Evolutionary conservation across 2,888 invertebrate genomes (phyloP).

Genomic region (Cantharis flavilabris): DNA sequence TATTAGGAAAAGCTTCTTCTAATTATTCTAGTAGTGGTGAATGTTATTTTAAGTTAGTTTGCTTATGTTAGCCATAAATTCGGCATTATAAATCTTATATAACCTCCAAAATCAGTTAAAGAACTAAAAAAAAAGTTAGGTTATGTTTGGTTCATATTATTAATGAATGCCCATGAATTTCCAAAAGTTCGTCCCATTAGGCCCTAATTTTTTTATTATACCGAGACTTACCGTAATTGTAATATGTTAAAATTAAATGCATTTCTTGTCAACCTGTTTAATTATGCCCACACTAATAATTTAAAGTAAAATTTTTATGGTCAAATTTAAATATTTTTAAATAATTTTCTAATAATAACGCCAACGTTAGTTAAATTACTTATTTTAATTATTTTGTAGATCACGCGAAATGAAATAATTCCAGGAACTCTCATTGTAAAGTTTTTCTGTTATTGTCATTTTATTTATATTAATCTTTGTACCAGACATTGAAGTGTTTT

Average conservation of each 20-base stretch:
- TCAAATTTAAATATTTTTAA: conserved; percentile 8
- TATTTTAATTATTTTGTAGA: conserved; percentile 3
- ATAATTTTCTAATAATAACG: background rate
- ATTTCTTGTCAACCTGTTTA: background rate
- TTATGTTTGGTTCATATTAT: background rate
- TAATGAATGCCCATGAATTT: background rate
- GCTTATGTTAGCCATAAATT: background rate
- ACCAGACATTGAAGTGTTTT: background rate
- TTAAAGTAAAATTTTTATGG: background rate
- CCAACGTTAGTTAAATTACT: background rate
- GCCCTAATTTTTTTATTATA: no score
- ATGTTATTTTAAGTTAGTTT: background rate
- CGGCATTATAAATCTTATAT: background rate
- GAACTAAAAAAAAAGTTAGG: background rate
- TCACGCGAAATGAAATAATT: background rate
- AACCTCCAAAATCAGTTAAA: background rate
- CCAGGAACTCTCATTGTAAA: background rate
- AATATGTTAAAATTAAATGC: background rate
- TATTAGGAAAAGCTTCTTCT: background rate
- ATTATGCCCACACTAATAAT: background rate
- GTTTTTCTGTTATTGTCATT: background rate
- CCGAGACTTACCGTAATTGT: no score
- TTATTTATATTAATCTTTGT: background rate
- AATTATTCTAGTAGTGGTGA: background rate
- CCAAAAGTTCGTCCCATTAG: background rate